Percentiles rank a stretch among this genome's conserved stretches.
Evolutionary conservation across 2,797 vertebrate species (phyloP).

Genomic region (Australoheros facetus): DNA sequence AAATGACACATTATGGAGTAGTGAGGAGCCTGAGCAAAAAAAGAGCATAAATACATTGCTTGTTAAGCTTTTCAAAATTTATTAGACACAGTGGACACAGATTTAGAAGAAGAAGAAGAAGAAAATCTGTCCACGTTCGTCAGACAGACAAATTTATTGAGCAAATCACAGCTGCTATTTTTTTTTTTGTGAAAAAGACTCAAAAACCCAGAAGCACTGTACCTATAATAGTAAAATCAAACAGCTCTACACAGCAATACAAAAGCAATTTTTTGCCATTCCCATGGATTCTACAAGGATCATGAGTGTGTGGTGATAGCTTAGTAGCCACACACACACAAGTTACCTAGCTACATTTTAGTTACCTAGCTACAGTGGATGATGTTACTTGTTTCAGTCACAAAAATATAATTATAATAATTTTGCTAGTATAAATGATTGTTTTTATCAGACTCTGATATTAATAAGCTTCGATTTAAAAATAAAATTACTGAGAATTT

Average conservation of each 20-base stretch:
- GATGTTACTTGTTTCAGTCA: not conserved
- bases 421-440: not conserved
- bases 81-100: not conserved
- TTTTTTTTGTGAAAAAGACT: too few relatives aligned
- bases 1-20: not conserved
- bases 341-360: not conserved
- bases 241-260: not conserved
- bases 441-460: not conserved
- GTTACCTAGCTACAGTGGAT: too few relatives aligned
- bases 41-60: not conserved
- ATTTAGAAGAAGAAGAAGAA: not conserved
- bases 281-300: not conserved
- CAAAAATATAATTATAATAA: too few relatives aligned
- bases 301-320: not conserved
- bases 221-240: not conserved
- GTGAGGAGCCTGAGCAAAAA: not conserved
- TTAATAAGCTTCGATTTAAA: too few relatives aligned
- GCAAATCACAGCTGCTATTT: not conserved
- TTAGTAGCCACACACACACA: not conserved
- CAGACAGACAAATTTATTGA: not conserved
- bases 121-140: not conserved
- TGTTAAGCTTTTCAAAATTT: not conserved
- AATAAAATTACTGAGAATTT: not conserved
- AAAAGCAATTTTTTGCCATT: rapidly evolving
- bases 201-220: not conserved